Evolutionary conservation across 2,888 invertebrate genomes (phyloP).

Genomic region (Drosophila percnosoma): DNA sequence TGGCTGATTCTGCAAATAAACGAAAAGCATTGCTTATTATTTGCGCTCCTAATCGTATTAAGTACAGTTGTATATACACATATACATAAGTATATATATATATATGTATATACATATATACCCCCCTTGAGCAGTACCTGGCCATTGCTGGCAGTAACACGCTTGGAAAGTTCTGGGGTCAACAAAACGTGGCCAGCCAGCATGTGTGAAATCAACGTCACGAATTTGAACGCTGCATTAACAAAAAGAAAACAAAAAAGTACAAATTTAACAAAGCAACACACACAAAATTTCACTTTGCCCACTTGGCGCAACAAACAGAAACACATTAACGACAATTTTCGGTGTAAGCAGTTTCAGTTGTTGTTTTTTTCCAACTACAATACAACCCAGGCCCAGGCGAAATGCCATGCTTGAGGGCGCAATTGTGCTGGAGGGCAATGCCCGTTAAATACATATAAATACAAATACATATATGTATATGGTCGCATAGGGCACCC

Average conservation of each 20-base stretch:
- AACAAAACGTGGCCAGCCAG: slow-evolving; percentile 53
- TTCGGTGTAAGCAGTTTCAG: slow-evolving; percentile 47
- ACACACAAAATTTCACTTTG: slow-evolving; percentile 67
- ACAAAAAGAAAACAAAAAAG: slow-evolving; percentile 50
- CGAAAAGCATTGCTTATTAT: slow-evolving; percentile 42
- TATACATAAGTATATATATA: neutral
- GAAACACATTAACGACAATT: slow-evolving; percentile 71
- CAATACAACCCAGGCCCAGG: slow-evolving; percentile 13
- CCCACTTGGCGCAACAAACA: slow-evolving; percentile 40
- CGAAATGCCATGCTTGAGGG: slow-evolving; percentile 74
- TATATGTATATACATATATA: too few relatives aligned
- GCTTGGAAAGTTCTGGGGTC: slow-evolving; percentile 66
- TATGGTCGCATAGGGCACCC: slow-evolving; percentile 20
- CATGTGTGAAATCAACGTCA: slow-evolving; percentile 69
- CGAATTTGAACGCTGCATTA: slow-evolving; percentile 70
- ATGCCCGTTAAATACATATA: slow-evolving; percentile 39
- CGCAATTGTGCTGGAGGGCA: slow-evolving; percentile 77
- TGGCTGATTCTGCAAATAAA: slow-evolving; percentile 46
- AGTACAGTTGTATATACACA: neutral
- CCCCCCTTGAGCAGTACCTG: neutral
- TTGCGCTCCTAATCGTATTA: slow-evolving; percentile 23
- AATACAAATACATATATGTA: slow-evolving; percentile 1
- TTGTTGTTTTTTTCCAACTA: slow-evolving; percentile 14
- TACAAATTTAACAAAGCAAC: slow-evolving; percentile 27
- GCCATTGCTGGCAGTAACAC: slow-evolving; percentile 44